These are phyloP conservation scores for Lacanobia wlatinum DNA, from an alignment of 2,888 invertebrate species.

Conservation along the genomic window DNA sequence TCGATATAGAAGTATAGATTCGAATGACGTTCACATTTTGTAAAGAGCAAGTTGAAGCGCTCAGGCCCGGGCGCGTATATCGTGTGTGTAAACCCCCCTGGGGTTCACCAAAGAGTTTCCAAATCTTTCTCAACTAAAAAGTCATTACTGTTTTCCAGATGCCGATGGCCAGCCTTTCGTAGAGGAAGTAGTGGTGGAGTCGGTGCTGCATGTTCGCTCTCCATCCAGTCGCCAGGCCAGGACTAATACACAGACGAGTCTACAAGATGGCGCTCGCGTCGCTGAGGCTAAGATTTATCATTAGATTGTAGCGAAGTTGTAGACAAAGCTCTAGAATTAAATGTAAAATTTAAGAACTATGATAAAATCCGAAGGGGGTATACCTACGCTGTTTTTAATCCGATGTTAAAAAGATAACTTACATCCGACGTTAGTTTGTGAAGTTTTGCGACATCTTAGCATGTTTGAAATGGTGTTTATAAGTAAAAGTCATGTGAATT, in stretches of 20 bases:
- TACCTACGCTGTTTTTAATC: too few relatives aligned
- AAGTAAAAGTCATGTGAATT: neutral
- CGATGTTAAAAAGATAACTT: too few relatives aligned
- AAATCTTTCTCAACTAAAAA: too few relatives aligned
- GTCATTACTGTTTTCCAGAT: conserved; percentile 71
- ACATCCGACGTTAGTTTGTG: neutral
- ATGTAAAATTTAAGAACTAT: neutral
- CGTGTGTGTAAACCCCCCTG: too few relatives aligned
- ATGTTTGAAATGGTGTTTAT: neutral
- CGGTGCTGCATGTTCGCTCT: conserved; percentile 81
- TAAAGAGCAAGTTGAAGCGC: too few relatives aligned
- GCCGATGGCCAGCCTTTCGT: conserved; percentile 80
- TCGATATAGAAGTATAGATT: too few relatives aligned
- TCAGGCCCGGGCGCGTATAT: too few relatives aligned
- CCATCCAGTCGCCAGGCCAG: conserved; percentile 80
- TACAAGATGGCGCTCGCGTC: conserved; percentile 81
- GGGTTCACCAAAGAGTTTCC: too few relatives aligned
- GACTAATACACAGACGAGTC: conserved; percentile 78
- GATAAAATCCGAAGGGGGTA: neutral
- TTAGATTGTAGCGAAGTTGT: conserved; percentile 29
- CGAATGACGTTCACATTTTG: too few relatives aligned
- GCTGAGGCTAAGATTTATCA: conserved; percentile 74
- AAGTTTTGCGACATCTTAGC: neutral
- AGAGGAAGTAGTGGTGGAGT: conserved; percentile 88
- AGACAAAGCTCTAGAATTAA: neutral